Percentiles rank a stretch among this genome's conserved stretches.
phyloP scores from a whole-genome alignment of 1,140 invertebrate genomes.

The Pseudobourletiella spinata region DNA sequence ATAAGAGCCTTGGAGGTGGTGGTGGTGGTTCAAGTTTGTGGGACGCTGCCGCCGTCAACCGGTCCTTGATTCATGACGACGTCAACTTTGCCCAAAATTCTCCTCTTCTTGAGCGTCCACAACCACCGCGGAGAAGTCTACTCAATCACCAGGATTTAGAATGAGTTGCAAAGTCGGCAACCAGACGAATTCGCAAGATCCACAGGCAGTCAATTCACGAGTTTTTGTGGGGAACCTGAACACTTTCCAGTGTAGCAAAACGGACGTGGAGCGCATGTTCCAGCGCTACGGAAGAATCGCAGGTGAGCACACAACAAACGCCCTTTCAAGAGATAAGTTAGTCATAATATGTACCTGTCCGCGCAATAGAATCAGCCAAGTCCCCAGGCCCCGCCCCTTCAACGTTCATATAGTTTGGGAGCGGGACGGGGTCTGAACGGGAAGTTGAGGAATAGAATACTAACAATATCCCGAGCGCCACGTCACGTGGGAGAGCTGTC shows the following conservation, averaged over 20 bases:
- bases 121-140: not conserved
- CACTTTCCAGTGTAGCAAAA: slow-evolving; percentile 79
- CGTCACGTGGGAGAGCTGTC: too few species aligned
- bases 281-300: slow-evolving; percentile 71
- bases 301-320: slow-evolving; percentile 50
- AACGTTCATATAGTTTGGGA: too few species aligned
- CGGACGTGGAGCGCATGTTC: slow-evolving; percentile 79
- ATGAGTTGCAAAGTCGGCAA: slow-evolving; percentile 36
- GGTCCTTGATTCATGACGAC: not conserved
- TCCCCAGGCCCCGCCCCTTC: too few species aligned
- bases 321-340: too few species aligned
- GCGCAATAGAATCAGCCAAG: too few species aligned
- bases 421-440: too few species aligned
- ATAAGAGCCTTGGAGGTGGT: too few species aligned
- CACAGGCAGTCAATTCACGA: slow-evolving; percentile 73
- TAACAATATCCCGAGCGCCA: too few species aligned
- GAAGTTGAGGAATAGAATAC: too few species aligned
- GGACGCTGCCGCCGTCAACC: too few species aligned
- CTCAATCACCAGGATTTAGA: slow-evolving; percentile 18
- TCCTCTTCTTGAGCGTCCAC: not conserved
- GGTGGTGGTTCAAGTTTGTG: too few species aligned
- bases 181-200: slow-evolving; percentile 48
- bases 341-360: too few species aligned
- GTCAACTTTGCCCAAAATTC: not conserved
- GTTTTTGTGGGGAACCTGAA: slow-evolving; percentile 85